Evolutionary conservation across 2,113 vertebrate genomes (phyloP).

Genomic region (Orientallactaga bullata): DNA sequence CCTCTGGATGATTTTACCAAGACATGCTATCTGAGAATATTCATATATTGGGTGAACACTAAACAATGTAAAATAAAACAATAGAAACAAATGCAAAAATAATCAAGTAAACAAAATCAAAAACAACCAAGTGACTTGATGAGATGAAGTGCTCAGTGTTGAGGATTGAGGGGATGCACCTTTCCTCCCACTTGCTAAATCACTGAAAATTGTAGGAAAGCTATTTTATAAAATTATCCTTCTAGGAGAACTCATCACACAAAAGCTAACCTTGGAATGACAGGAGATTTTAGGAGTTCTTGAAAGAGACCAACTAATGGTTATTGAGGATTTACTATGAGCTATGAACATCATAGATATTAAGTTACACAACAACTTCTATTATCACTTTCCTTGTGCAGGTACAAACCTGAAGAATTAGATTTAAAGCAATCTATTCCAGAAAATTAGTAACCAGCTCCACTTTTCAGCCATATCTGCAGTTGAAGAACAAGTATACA

Average conservation of each 20-base stretch:
- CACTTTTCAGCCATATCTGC: not conserved
- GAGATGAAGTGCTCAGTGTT: not conserved
- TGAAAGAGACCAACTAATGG: not conserved
- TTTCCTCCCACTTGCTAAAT: not conserved
- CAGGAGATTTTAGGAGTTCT: not conserved
- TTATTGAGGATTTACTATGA: not conserved
- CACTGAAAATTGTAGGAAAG: not conserved
- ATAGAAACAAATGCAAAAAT: not conserved
- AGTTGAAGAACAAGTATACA: not conserved
- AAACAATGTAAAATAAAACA: no score
- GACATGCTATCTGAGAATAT: not conserved
- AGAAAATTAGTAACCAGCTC: not conserved
- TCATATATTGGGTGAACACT: not conserved
- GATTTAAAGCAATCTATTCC: not conserved
- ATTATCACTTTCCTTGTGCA: slow-evolving; percentile 22
- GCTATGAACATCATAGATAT: not conserved
- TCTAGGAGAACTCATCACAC: not conserved
- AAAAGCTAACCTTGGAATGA: not conserved
- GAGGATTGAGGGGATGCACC: not conserved
- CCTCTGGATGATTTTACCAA: not conserved
- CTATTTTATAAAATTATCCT: not conserved
- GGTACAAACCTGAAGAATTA: not conserved
- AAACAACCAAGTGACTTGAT: not conserved
- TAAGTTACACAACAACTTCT: not conserved
- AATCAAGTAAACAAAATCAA: not conserved